These are phyloP conservation scores for Rutilus rutilus DNA, from an alignment of 2,113 vertebrate genomes.

Conservation along the genomic window DNA sequence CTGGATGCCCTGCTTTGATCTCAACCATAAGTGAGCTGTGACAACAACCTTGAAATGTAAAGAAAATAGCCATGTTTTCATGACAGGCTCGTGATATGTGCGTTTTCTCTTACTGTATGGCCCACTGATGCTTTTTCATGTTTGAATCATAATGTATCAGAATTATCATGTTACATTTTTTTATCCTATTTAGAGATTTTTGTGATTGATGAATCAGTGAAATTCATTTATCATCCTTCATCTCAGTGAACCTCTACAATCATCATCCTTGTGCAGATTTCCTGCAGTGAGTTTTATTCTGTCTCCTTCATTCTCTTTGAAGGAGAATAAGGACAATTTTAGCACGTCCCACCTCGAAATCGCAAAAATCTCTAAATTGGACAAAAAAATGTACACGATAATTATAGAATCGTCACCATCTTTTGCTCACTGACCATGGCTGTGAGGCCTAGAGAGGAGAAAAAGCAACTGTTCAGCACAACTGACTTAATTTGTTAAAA, in stretches of 20 bases:
- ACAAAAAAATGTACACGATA: too few species aligned
- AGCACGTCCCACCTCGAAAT: neutral
- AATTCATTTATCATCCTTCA: neutral
- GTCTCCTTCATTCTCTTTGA: conserved; percentile 50
- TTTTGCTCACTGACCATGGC: conserved; percentile 44
- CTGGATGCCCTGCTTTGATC: conserved; percentile 32
- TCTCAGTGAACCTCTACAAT: neutral
- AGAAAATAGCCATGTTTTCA: conserved; percentile 32
- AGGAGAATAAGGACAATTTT: conserved; percentile 56
- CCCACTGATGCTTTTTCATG: neutral
- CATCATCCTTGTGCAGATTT: neutral
- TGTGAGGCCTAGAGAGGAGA: conserved; percentile 46
- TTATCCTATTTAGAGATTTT: neutral
- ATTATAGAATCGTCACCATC: too few species aligned
- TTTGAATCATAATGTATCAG: neutral
- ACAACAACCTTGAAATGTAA: conserved; percentile 30
- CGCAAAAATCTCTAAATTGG: too few species aligned
- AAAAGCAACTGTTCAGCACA: too few species aligned
- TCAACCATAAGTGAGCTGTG: conserved; percentile 32
- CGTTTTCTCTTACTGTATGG: neutral
- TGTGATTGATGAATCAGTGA: neutral
- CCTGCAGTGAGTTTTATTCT: neutral
- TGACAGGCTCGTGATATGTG: neutral
- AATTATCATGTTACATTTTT: neutral
- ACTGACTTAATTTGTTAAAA: neutral